Conservation (phyloP, 2,113 vertebrate genomes). For the Tinamus guttatus region DNA sequence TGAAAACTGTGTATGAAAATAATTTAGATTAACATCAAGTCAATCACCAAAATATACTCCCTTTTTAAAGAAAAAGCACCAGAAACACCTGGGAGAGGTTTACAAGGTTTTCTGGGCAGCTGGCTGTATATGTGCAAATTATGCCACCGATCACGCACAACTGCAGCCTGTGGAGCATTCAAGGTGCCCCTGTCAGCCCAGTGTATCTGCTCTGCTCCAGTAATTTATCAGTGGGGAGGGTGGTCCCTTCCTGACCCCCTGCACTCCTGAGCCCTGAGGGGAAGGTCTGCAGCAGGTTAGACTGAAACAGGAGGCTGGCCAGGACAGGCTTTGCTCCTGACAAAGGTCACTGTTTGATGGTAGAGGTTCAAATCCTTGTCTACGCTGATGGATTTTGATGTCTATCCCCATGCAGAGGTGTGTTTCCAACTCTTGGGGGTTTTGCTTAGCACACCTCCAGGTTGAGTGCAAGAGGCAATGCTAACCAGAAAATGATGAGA, state of each 20-base stretch:
- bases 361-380: not conserved
- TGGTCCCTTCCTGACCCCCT: not conserved
- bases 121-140: fast-evolving
- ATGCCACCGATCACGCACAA: not conserved
- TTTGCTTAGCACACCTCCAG: not conserved
- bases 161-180: not conserved
- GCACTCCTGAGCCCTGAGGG: not conserved
- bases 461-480: not conserved
- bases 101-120: not conserved
- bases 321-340: not conserved
- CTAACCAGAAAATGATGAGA: not conserved
- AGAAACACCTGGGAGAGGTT: not conserved
- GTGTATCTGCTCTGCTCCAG: not conserved
- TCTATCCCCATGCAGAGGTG: not conserved
- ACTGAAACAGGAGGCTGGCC: not conserved
- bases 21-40: not conserved
- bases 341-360: not conserved
- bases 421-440: not conserved
- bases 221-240: not conserved
- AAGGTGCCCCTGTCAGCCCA: not conserved
- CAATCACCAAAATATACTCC: not conserved
- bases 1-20: not conserved
- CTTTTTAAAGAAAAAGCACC: not conserved
- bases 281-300: not conserved
- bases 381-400: not conserved